Base-by-base conservation (phyloP, 2,888 invertebrate genomes). In the Perizoma flavofasciatum region DNA sequence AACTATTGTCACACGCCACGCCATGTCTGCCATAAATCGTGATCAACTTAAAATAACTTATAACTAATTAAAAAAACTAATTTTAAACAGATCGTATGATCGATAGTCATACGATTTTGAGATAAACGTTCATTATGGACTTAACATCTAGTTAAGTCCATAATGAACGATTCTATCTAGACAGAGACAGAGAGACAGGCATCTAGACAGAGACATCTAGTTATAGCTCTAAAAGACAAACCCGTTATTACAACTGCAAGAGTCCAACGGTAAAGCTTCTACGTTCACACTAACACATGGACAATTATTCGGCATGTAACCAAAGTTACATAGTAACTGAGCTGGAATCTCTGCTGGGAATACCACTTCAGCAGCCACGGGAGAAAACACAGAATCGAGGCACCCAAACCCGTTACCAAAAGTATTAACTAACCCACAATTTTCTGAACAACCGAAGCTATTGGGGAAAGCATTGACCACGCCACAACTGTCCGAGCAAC, bases 281-380 rank as follows among this genome's bases (percentile, higher is more conserved):
- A 80, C 78, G 50, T 77, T 76, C 0, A 81, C 63, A 49, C 71
- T 79, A 0, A 86, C 73, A 45, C 75, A 75, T 0, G 85, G 83
- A 0, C 73, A 54, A 48, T 70, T 72, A 0, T 68, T 54, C 0
- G 77, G 72, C 11, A 72, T 57, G 51, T 73, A 77, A 0, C 78
- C 80, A 51, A 79, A 75, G 49, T 76, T 80, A 51, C 81, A 82
- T 1, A 65, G 63, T 40, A 83, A 48, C 40, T 81, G 79, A 1
- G 79, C 79, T 32, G 83, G 83, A n/a, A 83, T 78, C 5, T 75
- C 61, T 0, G 78, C 55, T 0, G 83, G 83, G 35, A 82, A 71
- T 0, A 75, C 8, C 0, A 83, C 68, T 47, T 83, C 81, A 11
- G 77, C 70, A 0, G 71, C 69, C 6, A 73, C 57, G 0, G 75